phyloP scores from a whole-genome alignment of 2,113 vertebrate species.

The Trogon surrucura region DNA sequence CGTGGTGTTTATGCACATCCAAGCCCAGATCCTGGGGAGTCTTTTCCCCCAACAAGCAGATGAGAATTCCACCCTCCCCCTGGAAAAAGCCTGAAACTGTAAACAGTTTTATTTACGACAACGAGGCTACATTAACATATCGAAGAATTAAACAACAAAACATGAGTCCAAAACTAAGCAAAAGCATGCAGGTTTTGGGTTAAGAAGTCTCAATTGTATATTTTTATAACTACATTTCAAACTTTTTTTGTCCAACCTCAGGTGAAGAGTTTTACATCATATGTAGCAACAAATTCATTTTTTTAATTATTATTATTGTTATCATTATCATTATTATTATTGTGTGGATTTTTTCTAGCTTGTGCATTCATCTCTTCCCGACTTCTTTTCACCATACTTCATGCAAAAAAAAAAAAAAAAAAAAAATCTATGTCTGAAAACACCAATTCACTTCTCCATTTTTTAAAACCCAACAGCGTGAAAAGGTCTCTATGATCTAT shows the following conservation, averaged over 20 bases:
- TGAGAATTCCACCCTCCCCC: conserved; percentile 55
- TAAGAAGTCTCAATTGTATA: conserved; percentile 50
- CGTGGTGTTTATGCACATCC: conserved; percentile 9
- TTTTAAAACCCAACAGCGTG: neutral
- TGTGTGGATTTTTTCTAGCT: neutral
- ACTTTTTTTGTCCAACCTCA: conserved; percentile 48
- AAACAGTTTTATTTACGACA: conserved; percentile 85
- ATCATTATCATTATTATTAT: neutral
- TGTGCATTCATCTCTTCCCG: conserved; percentile 33
- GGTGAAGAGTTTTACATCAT: conserved; percentile 9
- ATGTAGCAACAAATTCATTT: neutral
- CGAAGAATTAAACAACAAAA: conserved; percentile 83
- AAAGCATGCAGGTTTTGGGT: conserved; percentile 84
- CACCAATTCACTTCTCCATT: neutral
- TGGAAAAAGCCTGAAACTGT: conserved; percentile 63
- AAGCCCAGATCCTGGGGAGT: conserved; percentile 17
- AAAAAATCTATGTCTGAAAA: conserved; percentile 61
- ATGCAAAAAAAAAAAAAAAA: conserved; percentile 60
- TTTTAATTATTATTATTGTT: neutral
- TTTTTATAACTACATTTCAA: conserved; percentile 45
- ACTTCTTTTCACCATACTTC: conserved; percentile 48
- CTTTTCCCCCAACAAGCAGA: conserved; percentile 53
- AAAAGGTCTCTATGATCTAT: conserved; percentile 20
- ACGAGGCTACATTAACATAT: conserved; percentile 82
- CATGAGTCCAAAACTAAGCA: conserved; percentile 79